Evolutionary conservation across 1,140 invertebrate genomes (phyloP).

Genomic region (Arion vulgaris): DNA sequence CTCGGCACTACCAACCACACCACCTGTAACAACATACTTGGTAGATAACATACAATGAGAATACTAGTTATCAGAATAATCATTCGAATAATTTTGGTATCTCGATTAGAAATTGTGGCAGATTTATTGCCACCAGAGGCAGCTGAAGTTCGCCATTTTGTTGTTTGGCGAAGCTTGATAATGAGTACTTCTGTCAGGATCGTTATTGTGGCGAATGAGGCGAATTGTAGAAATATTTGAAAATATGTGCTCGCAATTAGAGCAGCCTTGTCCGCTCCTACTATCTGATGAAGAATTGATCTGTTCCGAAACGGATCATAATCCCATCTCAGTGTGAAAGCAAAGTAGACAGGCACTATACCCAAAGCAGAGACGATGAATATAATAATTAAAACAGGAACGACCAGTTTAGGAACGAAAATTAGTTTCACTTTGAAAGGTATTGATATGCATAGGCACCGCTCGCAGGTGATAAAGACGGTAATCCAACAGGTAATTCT

Average conservation of each 20-base stretch:
- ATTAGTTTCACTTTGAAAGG: slow-evolving; percentile 6
- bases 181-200: background rate
- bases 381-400: background rate
- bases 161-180: background rate
- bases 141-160: slow-evolving; percentile 12
- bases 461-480: slow-evolving; percentile 19
- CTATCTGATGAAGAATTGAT: background rate
- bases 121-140: background rate
- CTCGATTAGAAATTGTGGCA: background rate
- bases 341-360: background rate
- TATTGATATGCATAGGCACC: slow-evolving; percentile 10
- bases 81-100: background rate
- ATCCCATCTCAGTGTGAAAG: background rate
- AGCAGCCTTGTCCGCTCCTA: background rate
- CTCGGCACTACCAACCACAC: background rate
- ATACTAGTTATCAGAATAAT: background rate
- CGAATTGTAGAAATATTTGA: slow-evolving; percentile 4
- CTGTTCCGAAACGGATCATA: background rate
- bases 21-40: background rate
- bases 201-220: background rate
- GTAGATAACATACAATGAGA: slow-evolving; percentile 19
- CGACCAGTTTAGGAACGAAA: background rate
- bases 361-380: slow-evolving; percentile 1
- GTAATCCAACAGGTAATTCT: slow-evolving; percentile 15
- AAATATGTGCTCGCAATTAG: background rate